Base-by-base conservation (phyloP, 2,113 vertebrate species). In the Hippocampus abdominalis region DNA sequence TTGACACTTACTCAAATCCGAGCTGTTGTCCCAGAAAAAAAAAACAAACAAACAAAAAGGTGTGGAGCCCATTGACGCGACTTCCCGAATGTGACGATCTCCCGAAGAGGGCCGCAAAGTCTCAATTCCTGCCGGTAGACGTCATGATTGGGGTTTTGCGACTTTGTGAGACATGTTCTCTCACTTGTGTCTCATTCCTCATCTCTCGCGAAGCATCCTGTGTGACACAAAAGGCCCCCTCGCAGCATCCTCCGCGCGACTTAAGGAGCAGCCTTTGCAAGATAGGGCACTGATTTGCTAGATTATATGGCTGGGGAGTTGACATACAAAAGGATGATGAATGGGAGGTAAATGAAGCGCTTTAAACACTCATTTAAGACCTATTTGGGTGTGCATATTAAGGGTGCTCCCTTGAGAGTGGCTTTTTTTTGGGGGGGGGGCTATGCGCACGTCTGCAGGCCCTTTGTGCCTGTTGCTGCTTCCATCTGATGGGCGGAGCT, bases 261-360 rank as follows among this genome's bases (percentile, higher is more conserved):
- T 81, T 83, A 78, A 81, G 80, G 72, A 77, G 82, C 81, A 72
- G 81, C 78, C 48, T 71, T 71, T 29, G 70, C 72, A 75, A 36
- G 77, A 74, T 83, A 78, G 84, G 79, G 81, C 23, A 63, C 64
- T 81, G 73, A 82, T 81, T 79, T 78, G 77, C 72, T 54, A 82
- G 85, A 87, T 87, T 76, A 86, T 72, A 82, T 10, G 80, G 72
- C 76, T 71, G 79, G 74, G 32, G 62, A 64, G 78, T 69, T 51
- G 63, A 32, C 32, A 25, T 53, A 89, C 82, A 88, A 89, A 87
- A 86, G 79, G 64, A 54, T 68, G 60, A 71, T 89, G 89, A 91
- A 91, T 89, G 77, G 81, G 74, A 73, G 46, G 78, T 83, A 89
- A 88, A 91, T 89, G 88, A 91, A 87, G 86, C 78, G 76, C 86